Evolutionary conservation across 2,888 invertebrate species (phyloP), one percentile per base, ranked within the genome.

Genomic region (Heteropelma amictum): DNA sequence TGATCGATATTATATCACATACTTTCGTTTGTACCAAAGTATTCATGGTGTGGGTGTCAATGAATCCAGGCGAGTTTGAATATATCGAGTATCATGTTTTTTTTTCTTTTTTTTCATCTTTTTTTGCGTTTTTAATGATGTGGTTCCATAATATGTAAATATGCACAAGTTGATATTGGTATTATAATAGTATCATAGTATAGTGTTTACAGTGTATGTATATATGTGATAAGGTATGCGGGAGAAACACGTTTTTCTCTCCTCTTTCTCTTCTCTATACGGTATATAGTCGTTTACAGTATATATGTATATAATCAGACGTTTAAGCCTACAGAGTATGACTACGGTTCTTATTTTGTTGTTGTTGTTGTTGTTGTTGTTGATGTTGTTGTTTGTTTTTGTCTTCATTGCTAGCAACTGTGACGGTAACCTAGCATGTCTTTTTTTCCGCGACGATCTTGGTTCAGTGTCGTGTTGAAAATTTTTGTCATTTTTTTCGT

Each of bases 111-210:
- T 54, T 56, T 35, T 65, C 35, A 54, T 54, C 51, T 86, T n/a
- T n/a, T n/a, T n/a, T n/a, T n/a, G n/a, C n/a, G n/a, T n/a, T n/a
- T 87, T 87, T 88, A 88, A 88, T 88, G 87, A 88, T 87, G 88
- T 88, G 88, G 86, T 82, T 86, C 81, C 84, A 88, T 87, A 86
- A 87, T 87, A 88, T 88, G 85, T 88, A 83, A 87, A 86, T 88
- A 87, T 88, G 86, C 87, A 88, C 87, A 88, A 86, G 88, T 88
- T 87, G 84, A 86, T 87, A 87, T 85, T 87, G 85, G 86, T 86
- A 86, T 87, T 84, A 88, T 88, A 86, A 86, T 73, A 69, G 60
- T 68, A 65, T 19, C 67, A 69, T 73, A 69, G 58, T 68, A 65
- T 72, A 65, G 64, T 65, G 64, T 74, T 88, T 89, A 89, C 88